Evolutionary conservation across 2,113 vertebrate genomes (phyloP).

Genomic region (Pseudonaja textilis): DNA sequence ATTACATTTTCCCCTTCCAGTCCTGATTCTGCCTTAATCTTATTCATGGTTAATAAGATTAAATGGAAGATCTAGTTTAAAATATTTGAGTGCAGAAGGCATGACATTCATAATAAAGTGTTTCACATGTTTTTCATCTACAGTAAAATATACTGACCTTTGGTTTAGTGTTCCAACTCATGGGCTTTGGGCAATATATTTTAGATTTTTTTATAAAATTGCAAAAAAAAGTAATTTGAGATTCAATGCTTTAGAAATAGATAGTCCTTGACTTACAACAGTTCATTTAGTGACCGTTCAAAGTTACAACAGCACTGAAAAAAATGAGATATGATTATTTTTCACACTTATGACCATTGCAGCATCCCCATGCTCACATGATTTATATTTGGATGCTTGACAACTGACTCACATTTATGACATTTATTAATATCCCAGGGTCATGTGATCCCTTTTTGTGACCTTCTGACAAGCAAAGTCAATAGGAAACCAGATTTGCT

Average conservation of each 20-base stretch:
- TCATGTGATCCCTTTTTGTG: no score
- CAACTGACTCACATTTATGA: no score
- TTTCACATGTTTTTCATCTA: not conserved
- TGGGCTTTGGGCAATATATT: not conserved
- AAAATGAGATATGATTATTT: no score
- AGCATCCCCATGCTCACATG: no score
- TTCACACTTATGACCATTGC: no score
- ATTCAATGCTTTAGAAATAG: not conserved
- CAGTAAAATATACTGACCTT: not conserved
- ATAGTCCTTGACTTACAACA: no score
- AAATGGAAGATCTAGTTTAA: not conserved
- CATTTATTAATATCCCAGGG: no score
- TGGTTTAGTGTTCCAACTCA: not conserved
- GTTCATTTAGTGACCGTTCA: no score
- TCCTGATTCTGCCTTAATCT: not conserved
- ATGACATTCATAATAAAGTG: not conserved
- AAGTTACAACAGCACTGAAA: no score
- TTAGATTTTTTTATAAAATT: not conserved
- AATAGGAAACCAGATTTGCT: no score
- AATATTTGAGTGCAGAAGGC: not conserved
- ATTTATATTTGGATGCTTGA: no score
- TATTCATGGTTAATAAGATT: not conserved
- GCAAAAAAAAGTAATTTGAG: not conserved
- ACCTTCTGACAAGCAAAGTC: no score
- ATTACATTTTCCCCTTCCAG: not conserved